Evolutionary conservation across 2,113 vertebrate genomes (phyloP), one percentile per base, ranked within the genome.

Genomic region (Oreochromis tanganicae): DNA sequence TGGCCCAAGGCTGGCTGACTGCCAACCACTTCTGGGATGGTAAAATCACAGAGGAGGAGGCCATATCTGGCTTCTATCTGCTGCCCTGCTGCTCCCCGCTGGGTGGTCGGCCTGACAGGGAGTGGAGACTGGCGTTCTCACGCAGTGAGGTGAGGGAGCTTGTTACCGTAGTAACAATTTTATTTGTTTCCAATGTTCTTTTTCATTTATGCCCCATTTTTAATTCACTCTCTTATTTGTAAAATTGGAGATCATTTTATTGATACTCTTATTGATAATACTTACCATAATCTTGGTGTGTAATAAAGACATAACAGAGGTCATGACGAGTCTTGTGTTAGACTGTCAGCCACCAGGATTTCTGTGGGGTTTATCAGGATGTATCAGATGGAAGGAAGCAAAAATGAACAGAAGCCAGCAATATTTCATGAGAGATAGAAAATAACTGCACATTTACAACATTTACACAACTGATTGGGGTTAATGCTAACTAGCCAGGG

Each of bases 1-100:
- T 96, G 19, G 97, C 97, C 24, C 96, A 97, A 55, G 95, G 96
- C 73, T 97, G 97, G 97, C 95, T 97, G 59, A 96, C 96, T 0
- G 96, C 97, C 89, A 97, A 96, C 94, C 97, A 98, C 89, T 97
- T 97, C 85, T 98, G 97, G 97, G 97, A 97, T 3, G 97, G 97
- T 12, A 97, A 97, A 55, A 97, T 97, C 94, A 96, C 94, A 0
- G 96, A 97, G 27, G 97, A 97, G 89, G 96, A 97, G 38, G 94
- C 96, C 61, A 96, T 97, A 66, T 96, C 96, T 4, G 97, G 97
- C 59, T 98, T 97, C 95, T 98, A 98, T 89, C 95, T 98, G 86
- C 96, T 97, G 91, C 97, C 97, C 2, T 96, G 97, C 84, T 95
- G 96, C 82, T 96, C 96, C 9, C 95, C 95, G 2, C 91, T 92